phyloP scores from a whole-genome alignment of 1,140 invertebrate genomes.

The Meloidogyne hapla region DNA sequence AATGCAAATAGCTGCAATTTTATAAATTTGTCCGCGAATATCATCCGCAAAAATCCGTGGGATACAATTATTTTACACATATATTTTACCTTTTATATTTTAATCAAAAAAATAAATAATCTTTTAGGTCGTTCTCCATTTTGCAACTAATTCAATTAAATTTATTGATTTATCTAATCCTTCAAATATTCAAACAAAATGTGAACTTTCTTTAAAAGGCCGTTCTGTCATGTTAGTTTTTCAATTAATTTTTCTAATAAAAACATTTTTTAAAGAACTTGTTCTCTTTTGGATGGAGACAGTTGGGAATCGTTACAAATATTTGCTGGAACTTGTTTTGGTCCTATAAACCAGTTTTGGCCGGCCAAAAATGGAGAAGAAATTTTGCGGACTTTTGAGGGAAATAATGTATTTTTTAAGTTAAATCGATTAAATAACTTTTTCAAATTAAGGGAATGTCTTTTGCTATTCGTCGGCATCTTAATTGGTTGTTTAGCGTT shows the following conservation, averaged over 20 bases:
- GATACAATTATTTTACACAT: no score
- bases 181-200: neutral
- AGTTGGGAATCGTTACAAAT: slow-evolving; percentile 10
- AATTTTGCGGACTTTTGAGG: slow-evolving; percentile 17
- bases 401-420: slow-evolving; percentile 9
- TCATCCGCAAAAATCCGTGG: neutral
- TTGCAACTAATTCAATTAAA: slow-evolving; percentile 18
- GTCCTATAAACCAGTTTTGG: slow-evolving; percentile 12
- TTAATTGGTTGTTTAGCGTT: slow-evolving; percentile 18
- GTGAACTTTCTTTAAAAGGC: neutral
- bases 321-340: slow-evolving; percentile 20
- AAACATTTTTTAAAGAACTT: slow-evolving; percentile 10
- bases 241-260: neutral
- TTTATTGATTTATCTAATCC: neutral
- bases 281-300: slow-evolving; percentile 12
- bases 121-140: neutral
- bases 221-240: slow-evolving; percentile 3
- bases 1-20: no score
- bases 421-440: neutral
- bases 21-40: no score
- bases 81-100: no score
- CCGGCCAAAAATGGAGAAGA: neutral
- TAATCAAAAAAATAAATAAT: neutral
- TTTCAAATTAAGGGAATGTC: slow-evolving; percentile 14
- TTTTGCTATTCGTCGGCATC: slow-evolving; percentile 12